Evolutionary conservation across 2,888 invertebrate species (phyloP).

Genomic region (Cephalotes varians): DNA sequence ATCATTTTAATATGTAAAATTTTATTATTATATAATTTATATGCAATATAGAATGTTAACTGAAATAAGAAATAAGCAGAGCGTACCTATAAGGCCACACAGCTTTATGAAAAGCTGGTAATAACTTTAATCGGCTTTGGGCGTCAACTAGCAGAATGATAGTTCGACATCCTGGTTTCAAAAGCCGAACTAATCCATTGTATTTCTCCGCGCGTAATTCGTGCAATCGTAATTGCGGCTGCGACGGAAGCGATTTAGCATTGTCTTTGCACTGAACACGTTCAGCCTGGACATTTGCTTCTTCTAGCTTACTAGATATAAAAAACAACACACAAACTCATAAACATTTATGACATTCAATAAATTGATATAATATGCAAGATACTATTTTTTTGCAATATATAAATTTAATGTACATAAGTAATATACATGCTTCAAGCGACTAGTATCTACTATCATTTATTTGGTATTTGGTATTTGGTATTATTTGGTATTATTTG

Average conservation of each 20-base stretch:
- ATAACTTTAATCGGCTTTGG: conserved; percentile 94
- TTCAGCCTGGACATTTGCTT: conserved; percentile 87
- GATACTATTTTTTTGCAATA: not conserved
- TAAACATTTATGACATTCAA: not conserved
- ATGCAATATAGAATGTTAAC: not conserved
- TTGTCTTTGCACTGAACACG: conserved; percentile 86
- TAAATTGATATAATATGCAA: not conserved
- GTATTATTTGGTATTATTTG: not conserved
- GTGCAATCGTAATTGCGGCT: conserved; percentile 93
- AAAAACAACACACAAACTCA: not conserved
- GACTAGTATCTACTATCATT: not conserved
- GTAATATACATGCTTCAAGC: not conserved
- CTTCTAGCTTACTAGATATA: conserved; percentile 87
- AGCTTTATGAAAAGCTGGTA: conserved; percentile 96
- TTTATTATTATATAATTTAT: not conserved
- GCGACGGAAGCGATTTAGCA: conserved; percentile 84
- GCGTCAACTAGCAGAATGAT: conserved; percentile 96
- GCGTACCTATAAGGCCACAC: conserved; percentile 98
- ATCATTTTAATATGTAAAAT: not conserved
- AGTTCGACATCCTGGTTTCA: conserved; percentile 98
- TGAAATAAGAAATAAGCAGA: conserved; percentile 37
- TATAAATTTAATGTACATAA: not conserved
- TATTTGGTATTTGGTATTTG: too few relatives aligned
- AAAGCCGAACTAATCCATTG: conserved; percentile 95
- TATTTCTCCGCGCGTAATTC: conserved; percentile 98